A percentile compares a stretch with the other conserved stretches of the same genome.
These are phyloP conservation scores for Lysiphlebus fabarum DNA, from an alignment of 1,140 invertebrate genomes.

Conservation along the genomic window DNA sequence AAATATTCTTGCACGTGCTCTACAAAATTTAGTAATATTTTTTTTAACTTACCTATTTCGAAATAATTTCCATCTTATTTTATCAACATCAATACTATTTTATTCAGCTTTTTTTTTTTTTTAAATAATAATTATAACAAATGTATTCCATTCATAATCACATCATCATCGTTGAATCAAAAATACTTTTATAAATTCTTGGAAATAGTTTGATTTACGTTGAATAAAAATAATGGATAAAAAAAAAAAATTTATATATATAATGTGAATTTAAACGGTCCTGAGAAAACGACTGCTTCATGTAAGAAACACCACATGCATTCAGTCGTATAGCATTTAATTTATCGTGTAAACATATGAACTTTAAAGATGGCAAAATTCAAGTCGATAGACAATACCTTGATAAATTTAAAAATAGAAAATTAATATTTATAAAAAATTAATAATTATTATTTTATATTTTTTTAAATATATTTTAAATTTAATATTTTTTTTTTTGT, in stretches of 20 bases:
- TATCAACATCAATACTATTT: conserved; percentile 1
- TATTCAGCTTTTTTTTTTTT: conserved; percentile 13
- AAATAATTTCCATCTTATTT: not conserved
- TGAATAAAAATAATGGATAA: not conserved
- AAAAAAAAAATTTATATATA: conserved; percentile 3
- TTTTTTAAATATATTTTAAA: too few species aligned
- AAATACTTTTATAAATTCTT: too few species aligned
- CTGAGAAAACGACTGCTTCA: conserved; percentile 27
- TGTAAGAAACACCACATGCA: conserved; percentile 31
- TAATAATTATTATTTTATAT: too few species aligned
- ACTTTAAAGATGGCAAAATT: too few species aligned
- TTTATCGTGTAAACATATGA: conserved; percentile 31
- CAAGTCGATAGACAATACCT: too few species aligned
- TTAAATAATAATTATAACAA: not conserved
- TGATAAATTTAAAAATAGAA: too few species aligned
- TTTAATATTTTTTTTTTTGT: too few species aligned
- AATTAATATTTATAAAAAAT: too few species aligned
- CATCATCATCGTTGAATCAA: too few species aligned
- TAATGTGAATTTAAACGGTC: conserved; percentile 27
- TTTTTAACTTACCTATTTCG: conserved; percentile 1
- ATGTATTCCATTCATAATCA: too few species aligned
- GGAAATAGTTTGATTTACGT: too few species aligned
- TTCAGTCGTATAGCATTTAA: conserved; percentile 28
- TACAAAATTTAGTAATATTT: not conserved
- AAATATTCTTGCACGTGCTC: conserved; percentile 39